Conservation (phyloP, 2,888 invertebrate genomes). For the Xestia ashworthii region DNA sequence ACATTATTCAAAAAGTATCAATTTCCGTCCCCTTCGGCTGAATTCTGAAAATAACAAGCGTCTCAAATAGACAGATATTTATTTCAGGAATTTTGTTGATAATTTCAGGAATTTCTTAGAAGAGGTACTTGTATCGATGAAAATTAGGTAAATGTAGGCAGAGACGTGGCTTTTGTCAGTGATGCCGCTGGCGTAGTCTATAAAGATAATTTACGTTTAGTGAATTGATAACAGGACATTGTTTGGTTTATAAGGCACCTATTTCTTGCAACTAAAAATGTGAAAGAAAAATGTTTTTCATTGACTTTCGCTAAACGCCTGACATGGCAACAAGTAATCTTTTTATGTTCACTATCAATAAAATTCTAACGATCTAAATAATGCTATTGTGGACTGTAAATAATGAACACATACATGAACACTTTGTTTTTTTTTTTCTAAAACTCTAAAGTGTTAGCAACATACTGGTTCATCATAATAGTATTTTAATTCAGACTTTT, state of each 20-base stretch:
- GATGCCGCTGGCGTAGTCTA: neutral
- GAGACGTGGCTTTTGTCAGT: slow-evolving; percentile 13
- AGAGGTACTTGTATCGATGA: slow-evolving; percentile 49
- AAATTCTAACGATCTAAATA: neutral
- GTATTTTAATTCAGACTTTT: neutral
- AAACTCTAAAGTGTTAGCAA: no score
- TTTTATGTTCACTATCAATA: neutral
- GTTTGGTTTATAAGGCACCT: neutral
- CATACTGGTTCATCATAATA: no score
- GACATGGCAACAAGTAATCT: neutral
- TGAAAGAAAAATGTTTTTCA: neutral
- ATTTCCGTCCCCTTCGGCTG: slow-evolving; percentile 35
- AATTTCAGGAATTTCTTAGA: slow-evolving; percentile 64
- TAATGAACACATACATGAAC: neutral
- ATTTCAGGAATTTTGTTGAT: slow-evolving; percentile 55
- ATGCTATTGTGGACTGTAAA: neutral
- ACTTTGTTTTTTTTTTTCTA: no score
- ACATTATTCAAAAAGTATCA: slow-evolving; percentile 45
- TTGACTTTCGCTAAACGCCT: neutral
- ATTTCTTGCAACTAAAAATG: neutral
- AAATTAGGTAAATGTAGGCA: slow-evolving; percentile 32
- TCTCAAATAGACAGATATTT: slow-evolving; percentile 57
- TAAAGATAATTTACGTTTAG: neutral
- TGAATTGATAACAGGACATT: neutral
- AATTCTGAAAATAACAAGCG: slow-evolving; percentile 62